phyloP scores from a whole-genome alignment of 2,113 vertebrate genomes.

The Cercopithecus mona region DNA sequence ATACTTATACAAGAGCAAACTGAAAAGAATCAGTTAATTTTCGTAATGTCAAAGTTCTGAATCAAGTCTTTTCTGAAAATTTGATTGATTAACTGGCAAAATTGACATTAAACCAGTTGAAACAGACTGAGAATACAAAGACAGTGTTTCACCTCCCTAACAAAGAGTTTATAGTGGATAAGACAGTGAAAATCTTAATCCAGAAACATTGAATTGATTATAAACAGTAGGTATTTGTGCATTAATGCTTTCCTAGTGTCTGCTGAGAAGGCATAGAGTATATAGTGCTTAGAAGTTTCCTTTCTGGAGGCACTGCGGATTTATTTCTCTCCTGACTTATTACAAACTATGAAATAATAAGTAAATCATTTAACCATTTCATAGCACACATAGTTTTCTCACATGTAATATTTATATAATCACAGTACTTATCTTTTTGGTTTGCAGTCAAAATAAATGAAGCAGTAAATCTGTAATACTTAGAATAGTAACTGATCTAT shows the following conservation, averaged over 20 bases:
- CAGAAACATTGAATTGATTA: not conserved
- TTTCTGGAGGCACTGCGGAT: not conserved
- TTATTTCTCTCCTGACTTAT: accelerated
- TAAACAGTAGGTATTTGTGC: not conserved
- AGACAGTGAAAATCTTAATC: not conserved
- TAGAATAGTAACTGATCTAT: not conserved
- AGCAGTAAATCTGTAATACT: not conserved
- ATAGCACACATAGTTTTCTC: not conserved
- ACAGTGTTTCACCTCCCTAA: not conserved
- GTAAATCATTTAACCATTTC: not conserved
- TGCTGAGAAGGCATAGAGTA: not conserved
- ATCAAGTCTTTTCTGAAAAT: not conserved
- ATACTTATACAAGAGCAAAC: not conserved
- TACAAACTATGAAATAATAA: not conserved
- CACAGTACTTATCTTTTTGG: not conserved
- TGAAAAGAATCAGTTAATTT: not conserved
- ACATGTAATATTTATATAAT: not conserved
- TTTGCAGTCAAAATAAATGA: not conserved
- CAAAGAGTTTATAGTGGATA: not conserved
- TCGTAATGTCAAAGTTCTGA: not conserved
- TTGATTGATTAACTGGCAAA: not conserved
- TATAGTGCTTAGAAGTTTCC: too few relatives aligned
- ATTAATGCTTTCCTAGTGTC: not conserved
- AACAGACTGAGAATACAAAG: not conserved
- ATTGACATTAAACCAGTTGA: not conserved